These are phyloP conservation scores for Ceyx margarethae DNA, from an alignment of 2,113 vertebrate genomes.

Conservation along the genomic window DNA sequence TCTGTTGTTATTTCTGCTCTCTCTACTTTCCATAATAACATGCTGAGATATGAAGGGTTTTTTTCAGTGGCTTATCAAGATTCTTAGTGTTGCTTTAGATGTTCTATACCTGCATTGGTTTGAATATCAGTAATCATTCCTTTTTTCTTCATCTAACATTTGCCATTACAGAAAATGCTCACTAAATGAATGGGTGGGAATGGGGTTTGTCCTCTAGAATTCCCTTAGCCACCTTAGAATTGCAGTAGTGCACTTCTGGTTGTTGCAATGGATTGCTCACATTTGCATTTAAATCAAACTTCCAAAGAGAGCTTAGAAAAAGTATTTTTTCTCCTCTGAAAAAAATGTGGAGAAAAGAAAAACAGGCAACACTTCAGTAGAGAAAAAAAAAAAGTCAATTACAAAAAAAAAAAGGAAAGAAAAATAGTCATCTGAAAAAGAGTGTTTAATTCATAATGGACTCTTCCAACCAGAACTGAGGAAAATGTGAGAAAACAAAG, in stretches of 20 bases:
- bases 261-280: fast-evolving
- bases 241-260: not conserved
- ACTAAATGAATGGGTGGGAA: not conserved
- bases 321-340: not conserved
- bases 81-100: not conserved
- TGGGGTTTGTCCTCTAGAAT: not conserved
- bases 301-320: not conserved
- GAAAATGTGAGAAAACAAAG: not conserved
- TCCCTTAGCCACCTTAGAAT: not conserved
- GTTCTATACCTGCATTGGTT: not conserved
- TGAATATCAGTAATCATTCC: not conserved
- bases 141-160: not conserved
- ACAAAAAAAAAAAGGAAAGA: not conserved
- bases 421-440: not conserved
- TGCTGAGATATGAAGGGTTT: not conserved
- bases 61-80: not conserved
- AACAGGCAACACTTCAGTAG: not conserved
- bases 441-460: not conserved
- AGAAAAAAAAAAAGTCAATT: not conserved
- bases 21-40: not conserved
- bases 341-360: not conserved
- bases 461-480: not conserved
- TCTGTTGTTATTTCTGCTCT: not conserved
- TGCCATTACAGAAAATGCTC: not conserved
- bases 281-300: not conserved